Evolutionary conservation across 2,797 vertebrate genomes (phyloP).

Genomic region (Ataeniobius toweri): DNA sequence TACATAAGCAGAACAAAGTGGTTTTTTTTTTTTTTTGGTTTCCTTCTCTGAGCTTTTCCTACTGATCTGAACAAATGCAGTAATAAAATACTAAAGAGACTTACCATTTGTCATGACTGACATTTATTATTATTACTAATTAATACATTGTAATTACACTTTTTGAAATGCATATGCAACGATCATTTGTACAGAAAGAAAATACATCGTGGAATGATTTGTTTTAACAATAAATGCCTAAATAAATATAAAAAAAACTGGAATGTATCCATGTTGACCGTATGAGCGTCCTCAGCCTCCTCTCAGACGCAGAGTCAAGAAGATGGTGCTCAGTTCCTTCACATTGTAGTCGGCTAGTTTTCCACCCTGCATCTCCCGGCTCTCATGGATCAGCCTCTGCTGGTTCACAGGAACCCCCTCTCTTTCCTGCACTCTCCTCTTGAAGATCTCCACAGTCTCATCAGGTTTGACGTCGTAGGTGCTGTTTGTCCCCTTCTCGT

Average conservation of each 20-base stretch:
- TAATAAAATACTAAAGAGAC: neutral
- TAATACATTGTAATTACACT: neutral
- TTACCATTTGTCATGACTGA: neutral
- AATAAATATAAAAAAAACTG: neutral
- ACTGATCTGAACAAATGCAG: neutral
- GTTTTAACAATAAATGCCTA: neutral
- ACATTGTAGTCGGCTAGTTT: conserved; percentile 68
- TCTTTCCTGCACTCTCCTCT: conserved; percentile 38
- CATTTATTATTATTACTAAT: neutral
- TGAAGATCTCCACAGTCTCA: conserved; percentile 67
- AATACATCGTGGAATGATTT: neutral
- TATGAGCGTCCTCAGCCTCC: conserved; percentile 63
- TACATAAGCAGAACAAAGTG: neutral
- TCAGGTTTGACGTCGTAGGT: conserved; percentile 58
- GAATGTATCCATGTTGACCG: neutral
- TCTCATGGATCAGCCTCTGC: conserved; percentile 68
- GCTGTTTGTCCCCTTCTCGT: conserved; percentile 32
- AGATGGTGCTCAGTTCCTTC: conserved; percentile 53
- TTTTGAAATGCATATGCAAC: neutral
- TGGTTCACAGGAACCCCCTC: conserved; percentile 60
- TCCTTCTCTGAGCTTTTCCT: neutral
- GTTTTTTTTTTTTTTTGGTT: neutral
- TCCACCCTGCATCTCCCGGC: conserved; percentile 40
- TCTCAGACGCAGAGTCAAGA: conserved; percentile 63
- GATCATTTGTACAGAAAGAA: no score